These are phyloP conservation scores for Battus philenor DNA, from an alignment of 1,140 invertebrate genomes.

Conservation along the genomic window DNA sequence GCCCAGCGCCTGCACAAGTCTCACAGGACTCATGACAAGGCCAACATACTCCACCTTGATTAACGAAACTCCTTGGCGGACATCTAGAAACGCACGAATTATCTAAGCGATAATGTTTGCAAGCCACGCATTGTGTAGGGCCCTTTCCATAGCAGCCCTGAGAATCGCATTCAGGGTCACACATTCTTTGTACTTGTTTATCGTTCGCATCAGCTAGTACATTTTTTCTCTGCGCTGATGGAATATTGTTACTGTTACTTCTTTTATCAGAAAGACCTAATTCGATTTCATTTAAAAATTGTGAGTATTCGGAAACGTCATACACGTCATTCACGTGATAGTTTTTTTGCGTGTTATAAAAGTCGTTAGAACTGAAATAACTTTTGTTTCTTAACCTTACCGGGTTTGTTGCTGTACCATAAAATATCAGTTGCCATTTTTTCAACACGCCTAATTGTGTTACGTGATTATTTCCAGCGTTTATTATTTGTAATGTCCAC, in stretches of 20 bases:
- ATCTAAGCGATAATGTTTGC: conserved; percentile 86
- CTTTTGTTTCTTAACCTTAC: conserved; percentile 79
- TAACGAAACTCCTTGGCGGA: conserved; percentile 86
- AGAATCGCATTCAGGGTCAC: conserved; percentile 87
- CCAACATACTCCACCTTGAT: conserved; percentile 85
- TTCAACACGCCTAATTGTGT: conserved; percentile 89
- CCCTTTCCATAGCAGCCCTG: conserved; percentile 88
- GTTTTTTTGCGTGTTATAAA: conserved; percentile 51
- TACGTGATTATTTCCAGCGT: conserved; percentile 87
- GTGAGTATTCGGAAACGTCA: conserved; percentile 67
- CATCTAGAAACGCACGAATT: conserved; percentile 87
- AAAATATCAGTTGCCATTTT: conserved; percentile 95
- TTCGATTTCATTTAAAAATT: conserved; percentile 78
- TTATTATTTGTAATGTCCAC: conserved; percentile 95
- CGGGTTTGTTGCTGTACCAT: conserved; percentile 90
- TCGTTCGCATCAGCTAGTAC: conserved; percentile 72
- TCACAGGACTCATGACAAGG: conserved; percentile 89
- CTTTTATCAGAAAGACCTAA: conserved; percentile 77
- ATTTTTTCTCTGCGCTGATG: conserved; percentile 70
- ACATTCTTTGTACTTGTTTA: conserved; percentile 78
- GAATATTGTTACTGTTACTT: conserved; percentile 80
- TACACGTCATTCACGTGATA: conserved; percentile 74
- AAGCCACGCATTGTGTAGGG: conserved; percentile 86
- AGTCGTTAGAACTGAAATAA: conserved; percentile 66
- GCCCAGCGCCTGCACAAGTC: conserved; percentile 87